These are phyloP conservation scores for Leptosomus discolor DNA, from an alignment of 2,113 vertebrate genomes.

Conservation along the genomic window DNA sequence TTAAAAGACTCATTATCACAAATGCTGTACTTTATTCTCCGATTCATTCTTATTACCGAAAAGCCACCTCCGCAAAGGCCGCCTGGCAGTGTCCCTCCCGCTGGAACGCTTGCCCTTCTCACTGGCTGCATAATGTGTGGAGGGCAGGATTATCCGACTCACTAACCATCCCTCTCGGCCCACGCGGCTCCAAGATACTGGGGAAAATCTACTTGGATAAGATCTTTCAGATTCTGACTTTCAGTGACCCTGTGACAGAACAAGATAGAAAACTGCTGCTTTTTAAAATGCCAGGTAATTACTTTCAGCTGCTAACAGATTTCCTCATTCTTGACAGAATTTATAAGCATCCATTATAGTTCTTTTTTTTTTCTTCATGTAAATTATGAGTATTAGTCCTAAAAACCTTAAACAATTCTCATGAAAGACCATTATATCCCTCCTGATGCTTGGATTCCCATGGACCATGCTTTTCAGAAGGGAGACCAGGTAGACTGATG, in stretches of 20 bases:
- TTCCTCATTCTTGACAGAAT: background rate
- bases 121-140: conserved; percentile 47
- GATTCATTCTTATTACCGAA: background rate
- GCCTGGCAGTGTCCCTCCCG: background rate
- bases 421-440: background rate
- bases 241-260: conserved; percentile 42
- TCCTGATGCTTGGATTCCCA: background rate
- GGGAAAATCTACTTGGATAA: background rate
- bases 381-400: background rate
- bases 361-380: background rate
- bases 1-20: background rate
- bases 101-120: conserved; percentile 51
- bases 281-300: conserved; percentile 1
- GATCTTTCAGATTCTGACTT: conserved; percentile 52
- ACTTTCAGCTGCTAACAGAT: background rate
- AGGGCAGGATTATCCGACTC: conserved; percentile 37
- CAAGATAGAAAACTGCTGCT: conserved; percentile 16
- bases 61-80: conserved; percentile 10
- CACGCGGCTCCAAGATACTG: background rate
- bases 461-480: background rate
- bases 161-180: background rate
- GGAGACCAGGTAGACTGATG: background rate
- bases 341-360: background rate
- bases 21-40: conserved; percentile 6
- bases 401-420: background rate